Percentiles rank a stretch among this genome's conserved stretches.
Evolutionary conservation across 2,113 vertebrate species (phyloP).

Genomic region (Ophiodon elongatus): DNA sequence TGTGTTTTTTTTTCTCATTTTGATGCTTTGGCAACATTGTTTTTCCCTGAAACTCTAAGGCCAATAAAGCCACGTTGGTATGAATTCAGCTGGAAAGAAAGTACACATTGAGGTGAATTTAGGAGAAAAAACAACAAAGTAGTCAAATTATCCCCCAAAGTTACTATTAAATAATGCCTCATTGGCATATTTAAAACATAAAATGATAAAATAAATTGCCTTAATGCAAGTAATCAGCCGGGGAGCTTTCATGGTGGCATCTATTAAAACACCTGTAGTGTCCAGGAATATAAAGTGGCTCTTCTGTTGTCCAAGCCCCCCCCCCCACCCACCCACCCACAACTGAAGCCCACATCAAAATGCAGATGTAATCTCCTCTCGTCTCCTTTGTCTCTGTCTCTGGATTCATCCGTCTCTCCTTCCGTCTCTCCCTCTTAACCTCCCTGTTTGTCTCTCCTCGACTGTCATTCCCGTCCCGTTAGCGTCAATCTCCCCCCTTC

Average conservation of each 20-base stretch:
- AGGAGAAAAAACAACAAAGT: too few species aligned
- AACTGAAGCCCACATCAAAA: constrained; percentile 14
- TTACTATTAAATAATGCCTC: not conserved
- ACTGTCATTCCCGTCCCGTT: constrained; percentile 34
- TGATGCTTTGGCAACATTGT: too few species aligned
- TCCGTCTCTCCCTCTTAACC: constrained; percentile 37
- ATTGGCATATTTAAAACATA: not conserved
- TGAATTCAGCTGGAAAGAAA: too few species aligned
- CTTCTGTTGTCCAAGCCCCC: not conserved
- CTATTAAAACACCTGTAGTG: not conserved
- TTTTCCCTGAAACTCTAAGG: too few species aligned
- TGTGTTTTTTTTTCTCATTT: too few species aligned
- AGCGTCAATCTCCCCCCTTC: constrained; percentile 27
- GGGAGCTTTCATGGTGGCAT: not conserved
- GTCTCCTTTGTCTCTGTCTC: constrained; percentile 17
- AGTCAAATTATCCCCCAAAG: too few species aligned
- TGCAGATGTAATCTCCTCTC: not conserved
- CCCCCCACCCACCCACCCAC: not conserved
- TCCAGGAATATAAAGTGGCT: not conserved
- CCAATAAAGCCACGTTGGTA: too few species aligned
- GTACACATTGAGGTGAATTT: too few species aligned
- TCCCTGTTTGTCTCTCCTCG: constrained; percentile 30
- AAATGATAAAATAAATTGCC: not conserved
- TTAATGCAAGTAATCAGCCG: not conserved
- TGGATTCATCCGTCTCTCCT: constrained; percentile 13